phyloP scores from a whole-genome alignment of 2,113 vertebrate genomes.

The Caranx ignobilis region DNA sequence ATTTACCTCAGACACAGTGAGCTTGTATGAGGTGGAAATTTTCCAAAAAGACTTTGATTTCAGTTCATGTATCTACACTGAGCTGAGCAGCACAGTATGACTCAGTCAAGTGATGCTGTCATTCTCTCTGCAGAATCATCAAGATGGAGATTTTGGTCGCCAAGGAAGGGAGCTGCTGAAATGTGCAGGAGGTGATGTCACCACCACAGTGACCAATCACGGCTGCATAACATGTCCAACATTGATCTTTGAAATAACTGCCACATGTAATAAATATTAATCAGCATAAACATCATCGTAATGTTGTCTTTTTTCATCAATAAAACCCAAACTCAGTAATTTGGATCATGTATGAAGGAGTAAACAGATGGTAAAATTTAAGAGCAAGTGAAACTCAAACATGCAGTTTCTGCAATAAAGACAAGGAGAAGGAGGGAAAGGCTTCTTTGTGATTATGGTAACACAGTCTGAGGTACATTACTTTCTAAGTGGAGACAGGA shows the following conservation, averaged over 20 bases:
- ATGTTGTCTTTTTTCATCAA: background rate
- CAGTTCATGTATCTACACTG: background rate
- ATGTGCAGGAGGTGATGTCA: background rate
- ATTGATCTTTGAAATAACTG: background rate
- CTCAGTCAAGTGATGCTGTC: background rate
- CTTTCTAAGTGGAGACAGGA: slow-evolving; percentile 16
- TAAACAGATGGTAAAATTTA: background rate
- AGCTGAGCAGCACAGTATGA: background rate
- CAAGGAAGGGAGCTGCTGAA: slow-evolving; percentile 76
- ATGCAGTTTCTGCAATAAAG: background rate
- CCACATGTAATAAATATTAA: slow-evolving; percentile 40
- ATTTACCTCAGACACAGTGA: background rate
- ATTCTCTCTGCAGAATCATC: slow-evolving; percentile 63
- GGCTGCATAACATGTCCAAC: background rate
- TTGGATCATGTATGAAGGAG: background rate
- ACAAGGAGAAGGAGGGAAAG: background rate
- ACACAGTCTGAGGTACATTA: background rate
- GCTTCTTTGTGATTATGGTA: background rate
- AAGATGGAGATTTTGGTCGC: slow-evolving; percentile 75
- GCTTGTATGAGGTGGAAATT: background rate
- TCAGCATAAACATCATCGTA: slow-evolving; percentile 3
- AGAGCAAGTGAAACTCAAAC: background rate
- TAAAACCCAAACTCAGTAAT: background rate
- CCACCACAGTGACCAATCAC: background rate
- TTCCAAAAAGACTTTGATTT: background rate